A percentile compares a stretch with the other conserved stretches of the same genome.
phyloP scores from a whole-genome alignment of 1,140 invertebrate genomes.

The Acyrthosiphon pisum region DNA sequence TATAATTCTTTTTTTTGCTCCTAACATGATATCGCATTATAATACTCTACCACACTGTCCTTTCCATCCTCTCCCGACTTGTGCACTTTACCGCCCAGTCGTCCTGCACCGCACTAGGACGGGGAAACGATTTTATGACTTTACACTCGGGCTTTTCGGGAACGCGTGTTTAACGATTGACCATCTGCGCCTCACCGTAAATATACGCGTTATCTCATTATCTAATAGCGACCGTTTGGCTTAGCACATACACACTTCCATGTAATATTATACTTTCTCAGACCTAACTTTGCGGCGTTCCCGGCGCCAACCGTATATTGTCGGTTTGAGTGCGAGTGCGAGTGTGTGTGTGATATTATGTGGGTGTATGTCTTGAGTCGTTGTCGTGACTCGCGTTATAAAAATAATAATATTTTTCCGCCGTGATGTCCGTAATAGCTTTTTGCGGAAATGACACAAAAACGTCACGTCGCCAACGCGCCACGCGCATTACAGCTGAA shows the following conservation, averaged over 20 bases:
- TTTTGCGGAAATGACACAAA: neutral
- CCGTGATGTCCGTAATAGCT: neutral
- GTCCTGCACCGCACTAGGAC: neutral
- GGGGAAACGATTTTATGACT: constrained; percentile 12
- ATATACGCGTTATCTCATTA: neutral
- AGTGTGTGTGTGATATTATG: no score
- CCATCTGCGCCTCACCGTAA: neutral
- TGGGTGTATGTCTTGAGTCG: neutral
- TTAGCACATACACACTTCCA: neutral
- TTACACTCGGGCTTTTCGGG: neutral
- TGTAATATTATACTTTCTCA: neutral
- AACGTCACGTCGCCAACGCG: neutral
- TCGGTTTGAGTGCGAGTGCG: neutral
- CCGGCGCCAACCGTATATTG: neutral
- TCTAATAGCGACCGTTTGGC: neutral
- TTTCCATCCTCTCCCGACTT: neutral
- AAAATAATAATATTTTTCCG: neutral
- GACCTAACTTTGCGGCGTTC: neutral
- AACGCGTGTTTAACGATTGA: neutral
- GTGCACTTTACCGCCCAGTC: no score
- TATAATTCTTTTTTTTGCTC: neutral
- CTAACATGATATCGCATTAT: neutral
- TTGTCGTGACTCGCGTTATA: neutral
- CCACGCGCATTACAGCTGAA: neutral
- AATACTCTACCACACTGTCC: neutral